Base-by-base conservation (phyloP, 2,888 invertebrate genomes). In the Deilephila porcellus region DNA sequence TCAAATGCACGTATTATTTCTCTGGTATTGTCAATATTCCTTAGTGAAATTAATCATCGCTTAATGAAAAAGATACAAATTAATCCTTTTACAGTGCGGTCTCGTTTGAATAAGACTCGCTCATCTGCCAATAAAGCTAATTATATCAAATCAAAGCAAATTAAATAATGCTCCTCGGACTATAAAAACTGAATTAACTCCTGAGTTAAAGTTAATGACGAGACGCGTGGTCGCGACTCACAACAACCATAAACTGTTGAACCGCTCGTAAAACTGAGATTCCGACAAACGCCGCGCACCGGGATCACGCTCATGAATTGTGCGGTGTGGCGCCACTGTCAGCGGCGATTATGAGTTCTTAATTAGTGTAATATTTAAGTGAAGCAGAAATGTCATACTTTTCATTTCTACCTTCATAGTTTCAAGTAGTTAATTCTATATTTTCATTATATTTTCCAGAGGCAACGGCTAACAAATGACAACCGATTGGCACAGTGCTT, bases 251-350 rank as follows among this genome's bases (percentile, higher is more conserved):
- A 73, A 73, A 73, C 71, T 73, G 56, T 60, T 62, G 37, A 73
- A 73, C 63, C 71, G 73, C 71, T 73, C 73, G 56, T 73, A 73
- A 73, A 73, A 60, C 34, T 62, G 63, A 72, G 75, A 56, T 72
- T 53, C 37, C 17, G 53, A 63, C 63, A 67, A 67, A 60, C 73
- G 59, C 34, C 29, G 20, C 60, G 60, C 7, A 25, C 60, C 7
- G 45, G 60, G 60, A 71, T 60, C 71, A 45, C n/a, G 25, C 53
- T 29, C 34, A 52, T 34, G 70, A 71, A 71, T 37, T 32, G 34
- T 34, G 62, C 25, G 60, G 71, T 25, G 45, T 37, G 60, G 59
- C 60, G 17, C n/a, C 71, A 71, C 45, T 71, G 45, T 20, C 71
- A 20, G 52, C 25, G 67, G 20, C 11, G 45, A 64, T 25, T 52